Percentiles rank a stretch among this genome's conserved stretches.
Evolutionary conservation across 2,797 vertebrate genomes (phyloP).

Genomic region (Enteromius thamalakanensis): DNA sequence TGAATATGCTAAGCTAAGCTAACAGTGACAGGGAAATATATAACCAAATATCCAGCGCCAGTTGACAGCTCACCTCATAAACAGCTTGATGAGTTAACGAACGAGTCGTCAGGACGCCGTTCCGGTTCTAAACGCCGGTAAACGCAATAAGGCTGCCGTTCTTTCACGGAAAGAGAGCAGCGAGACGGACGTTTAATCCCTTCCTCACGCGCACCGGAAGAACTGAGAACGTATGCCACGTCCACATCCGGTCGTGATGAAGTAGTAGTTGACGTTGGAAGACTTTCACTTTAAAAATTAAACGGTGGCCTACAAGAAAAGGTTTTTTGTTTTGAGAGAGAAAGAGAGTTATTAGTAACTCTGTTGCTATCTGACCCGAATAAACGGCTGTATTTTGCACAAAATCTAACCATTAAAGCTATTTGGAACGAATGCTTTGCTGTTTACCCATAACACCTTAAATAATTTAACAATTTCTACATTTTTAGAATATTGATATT

Average conservation of each 20-base stretch:
- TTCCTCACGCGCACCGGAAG: slow-evolving; percentile 76
- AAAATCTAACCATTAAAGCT: background rate
- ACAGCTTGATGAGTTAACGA: slow-evolving; percentile 36
- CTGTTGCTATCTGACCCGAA: background rate
- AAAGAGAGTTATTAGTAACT: background rate
- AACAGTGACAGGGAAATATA: slow-evolving; percentile 13
- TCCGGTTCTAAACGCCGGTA: slow-evolving; percentile 40
- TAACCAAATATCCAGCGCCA: background rate
- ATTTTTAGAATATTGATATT: background rate
- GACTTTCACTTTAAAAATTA: background rate
- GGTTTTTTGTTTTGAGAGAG: background rate
- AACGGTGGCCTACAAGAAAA: background rate
- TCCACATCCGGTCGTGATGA: slow-evolving; percentile 75
- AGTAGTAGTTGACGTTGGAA: background rate
- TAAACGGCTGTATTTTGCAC: background rate
- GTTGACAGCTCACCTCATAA: slow-evolving; percentile 57
- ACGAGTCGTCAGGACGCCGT: slow-evolving; percentile 28
- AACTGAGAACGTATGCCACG: slow-evolving; percentile 80
- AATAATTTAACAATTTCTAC: background rate
- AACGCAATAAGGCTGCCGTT: slow-evolving; percentile 19
- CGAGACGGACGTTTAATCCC: slow-evolving; percentile 57
- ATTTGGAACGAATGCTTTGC: background rate
- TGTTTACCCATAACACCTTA: background rate
- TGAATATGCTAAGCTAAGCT: slow-evolving; percentile 38
- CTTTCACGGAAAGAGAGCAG: slow-evolving; percentile 50